Percentiles rank a stretch among this genome's conserved stretches.
Conservation (phyloP, 2,113 vertebrate genomes). For the Neoarius graeffei region DNA sequence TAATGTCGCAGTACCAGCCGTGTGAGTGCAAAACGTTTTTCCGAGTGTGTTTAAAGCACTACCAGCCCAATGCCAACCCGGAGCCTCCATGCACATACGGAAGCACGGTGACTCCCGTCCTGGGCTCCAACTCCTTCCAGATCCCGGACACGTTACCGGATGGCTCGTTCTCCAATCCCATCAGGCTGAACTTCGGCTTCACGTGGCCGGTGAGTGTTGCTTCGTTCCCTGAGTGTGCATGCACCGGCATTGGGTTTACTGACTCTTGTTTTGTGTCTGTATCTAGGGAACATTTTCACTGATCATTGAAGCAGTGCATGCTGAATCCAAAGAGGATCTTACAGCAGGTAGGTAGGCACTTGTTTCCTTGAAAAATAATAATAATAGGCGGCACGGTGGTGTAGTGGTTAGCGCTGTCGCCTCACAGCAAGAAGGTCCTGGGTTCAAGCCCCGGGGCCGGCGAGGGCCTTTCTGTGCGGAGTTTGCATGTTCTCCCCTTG, state of each 20-base stretch:
- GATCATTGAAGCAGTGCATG: conserved; percentile 94
- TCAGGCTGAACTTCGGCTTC: conserved; percentile 92
- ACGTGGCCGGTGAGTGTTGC: conserved; percentile 90
- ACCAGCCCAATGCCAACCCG: conserved; percentile 93
- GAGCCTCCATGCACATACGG: conserved; percentile 97
- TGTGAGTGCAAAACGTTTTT: conserved; percentile 98
- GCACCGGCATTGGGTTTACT: neutral
- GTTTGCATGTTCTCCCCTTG: too few relatives aligned
- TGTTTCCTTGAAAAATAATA: neutral
- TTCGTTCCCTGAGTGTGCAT: neutral
- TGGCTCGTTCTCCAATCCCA: conserved; percentile 86
- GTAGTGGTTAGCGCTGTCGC: too few relatives aligned
- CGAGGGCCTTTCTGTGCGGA: too few relatives aligned
- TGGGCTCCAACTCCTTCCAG: conserved; percentile 93
- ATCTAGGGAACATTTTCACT: conserved; percentile 94
- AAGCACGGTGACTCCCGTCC: conserved; percentile 86
- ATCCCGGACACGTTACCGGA: conserved; percentile 84
- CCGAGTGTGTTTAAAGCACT: conserved; percentile 96
- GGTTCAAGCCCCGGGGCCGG: too few relatives aligned
- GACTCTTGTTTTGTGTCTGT: conserved; percentile 55
- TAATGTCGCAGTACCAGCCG: conserved; percentile 75
- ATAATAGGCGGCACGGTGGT: too few relatives aligned
- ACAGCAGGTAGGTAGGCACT: conserved; percentile 85
- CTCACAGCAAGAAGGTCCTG: too few relatives aligned
- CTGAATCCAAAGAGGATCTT: conserved; percentile 90